These are phyloP conservation scores for Tokudaia tokunoshimensis DNA, from an alignment of 2,797 vertebrate species.

Conservation along the genomic window DNA sequence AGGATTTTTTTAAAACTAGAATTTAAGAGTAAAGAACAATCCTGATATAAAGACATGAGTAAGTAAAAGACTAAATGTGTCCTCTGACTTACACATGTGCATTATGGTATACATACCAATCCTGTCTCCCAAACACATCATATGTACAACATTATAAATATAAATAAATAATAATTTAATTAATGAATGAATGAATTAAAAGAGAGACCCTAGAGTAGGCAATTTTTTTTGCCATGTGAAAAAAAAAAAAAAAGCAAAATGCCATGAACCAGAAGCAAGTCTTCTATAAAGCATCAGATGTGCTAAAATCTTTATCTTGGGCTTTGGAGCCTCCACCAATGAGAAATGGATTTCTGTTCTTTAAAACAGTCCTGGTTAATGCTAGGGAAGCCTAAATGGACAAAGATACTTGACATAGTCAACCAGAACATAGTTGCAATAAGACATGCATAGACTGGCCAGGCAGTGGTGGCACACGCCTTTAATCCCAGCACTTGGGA, in stretches of 20 bases:
- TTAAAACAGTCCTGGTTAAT: not conserved
- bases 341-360: not conserved
- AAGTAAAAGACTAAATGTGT: not conserved
- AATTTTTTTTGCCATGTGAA: not conserved
- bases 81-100: not conserved
- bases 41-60: not conserved
- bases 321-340: not conserved
- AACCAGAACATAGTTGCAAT: not conserved
- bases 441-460: not conserved
- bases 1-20: not conserved
- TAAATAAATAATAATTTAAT: not conserved
- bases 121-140: too few relatives aligned
- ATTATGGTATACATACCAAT: too few relatives aligned
- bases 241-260: not conserved
- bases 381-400: not conserved
- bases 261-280: not conserved
- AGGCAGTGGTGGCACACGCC: too few relatives aligned
- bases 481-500: too few relatives aligned
- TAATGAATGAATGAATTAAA: not conserved
- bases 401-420: not conserved
- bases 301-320: not conserved
- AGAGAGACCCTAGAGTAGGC: too few relatives aligned
- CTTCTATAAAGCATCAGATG: not conserved
- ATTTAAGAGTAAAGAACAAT: not conserved
- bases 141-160: not conserved